Conservation (phyloP, 1,140 invertebrate species). For the Rhopalosiphum padi region DNA sequence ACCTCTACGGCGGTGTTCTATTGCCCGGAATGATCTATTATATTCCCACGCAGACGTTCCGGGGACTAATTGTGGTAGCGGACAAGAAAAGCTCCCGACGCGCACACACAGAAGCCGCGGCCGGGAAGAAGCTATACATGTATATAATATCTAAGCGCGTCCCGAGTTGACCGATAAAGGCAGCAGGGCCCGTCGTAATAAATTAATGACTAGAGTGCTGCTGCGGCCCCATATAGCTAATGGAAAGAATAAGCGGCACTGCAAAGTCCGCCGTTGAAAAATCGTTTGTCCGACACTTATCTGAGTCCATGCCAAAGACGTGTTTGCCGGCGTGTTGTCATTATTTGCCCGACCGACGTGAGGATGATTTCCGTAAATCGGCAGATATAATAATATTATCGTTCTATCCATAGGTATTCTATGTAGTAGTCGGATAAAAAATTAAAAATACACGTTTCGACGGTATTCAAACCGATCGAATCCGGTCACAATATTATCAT, state of each 20-base stretch:
- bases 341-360: not conserved
- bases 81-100: not conserved
- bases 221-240: not conserved
- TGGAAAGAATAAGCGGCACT: not conserved
- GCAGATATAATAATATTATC: not conserved
- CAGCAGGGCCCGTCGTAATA: not conserved
- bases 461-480: not conserved
- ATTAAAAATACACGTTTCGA: not conserved
- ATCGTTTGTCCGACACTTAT: not conserved
- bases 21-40: constrained; percentile 35
- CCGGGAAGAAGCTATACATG: not conserved
- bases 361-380: not conserved
- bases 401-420: not conserved
- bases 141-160: not conserved
- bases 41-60: not conserved
- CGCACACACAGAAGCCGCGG: not conserved
- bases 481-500: not conserved
- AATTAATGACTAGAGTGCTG: constrained; percentile 42
- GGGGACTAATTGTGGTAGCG: not conserved
- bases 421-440: not conserved
- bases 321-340: not conserved
- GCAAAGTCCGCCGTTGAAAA: not conserved
- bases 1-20: not conserved
- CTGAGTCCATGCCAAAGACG: not conserved
- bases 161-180: constrained; percentile 15